Evolutionary conservation across 1,140 invertebrate species (phyloP).

Genomic region (Caenorhabditis inopinata): DNA sequence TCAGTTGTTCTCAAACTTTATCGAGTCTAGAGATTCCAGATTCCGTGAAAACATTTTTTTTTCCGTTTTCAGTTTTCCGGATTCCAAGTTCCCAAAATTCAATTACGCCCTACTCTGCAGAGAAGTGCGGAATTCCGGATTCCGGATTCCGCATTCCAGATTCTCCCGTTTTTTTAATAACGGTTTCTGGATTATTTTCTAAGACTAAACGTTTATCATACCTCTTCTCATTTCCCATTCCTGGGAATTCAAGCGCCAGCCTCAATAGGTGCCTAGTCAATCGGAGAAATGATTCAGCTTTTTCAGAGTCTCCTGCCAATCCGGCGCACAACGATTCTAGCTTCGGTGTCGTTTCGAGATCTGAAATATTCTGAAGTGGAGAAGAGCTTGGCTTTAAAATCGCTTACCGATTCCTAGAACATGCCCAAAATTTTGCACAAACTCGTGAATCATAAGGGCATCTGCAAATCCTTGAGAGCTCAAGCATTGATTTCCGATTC

Average conservation of each 20-base stretch:
- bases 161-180: too few species aligned
- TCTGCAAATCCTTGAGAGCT: conserved; percentile 31
- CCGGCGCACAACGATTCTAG: conserved; percentile 12
- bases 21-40: too few species aligned
- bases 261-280: conserved; percentile 29
- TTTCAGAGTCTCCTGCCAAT: neutral
- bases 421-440: conserved; percentile 41
- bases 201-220: too few species aligned
- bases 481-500: conserved; percentile 6
- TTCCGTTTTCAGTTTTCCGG: too few species aligned
- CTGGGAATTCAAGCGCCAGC: conserved; percentile 34
- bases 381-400: neutral
- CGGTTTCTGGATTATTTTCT: too few species aligned
- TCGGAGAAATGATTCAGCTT: neutral
- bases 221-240: conserved; percentile 37
- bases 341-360: conserved; percentile 7
- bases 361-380: too few species aligned
- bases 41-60: too few species aligned
- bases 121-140: too few species aligned
- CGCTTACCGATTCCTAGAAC: conserved; percentile 35
- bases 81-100: too few species aligned
- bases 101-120: too few species aligned
- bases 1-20: too few species aligned
- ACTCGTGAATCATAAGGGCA: conserved; percentile 39
- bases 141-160: too few species aligned